A percentile compares a stretch with the other conserved stretches of the same genome.
Evolutionary conservation across 2,888 invertebrate species (phyloP).

Genomic region (Beris chalybata): DNA sequence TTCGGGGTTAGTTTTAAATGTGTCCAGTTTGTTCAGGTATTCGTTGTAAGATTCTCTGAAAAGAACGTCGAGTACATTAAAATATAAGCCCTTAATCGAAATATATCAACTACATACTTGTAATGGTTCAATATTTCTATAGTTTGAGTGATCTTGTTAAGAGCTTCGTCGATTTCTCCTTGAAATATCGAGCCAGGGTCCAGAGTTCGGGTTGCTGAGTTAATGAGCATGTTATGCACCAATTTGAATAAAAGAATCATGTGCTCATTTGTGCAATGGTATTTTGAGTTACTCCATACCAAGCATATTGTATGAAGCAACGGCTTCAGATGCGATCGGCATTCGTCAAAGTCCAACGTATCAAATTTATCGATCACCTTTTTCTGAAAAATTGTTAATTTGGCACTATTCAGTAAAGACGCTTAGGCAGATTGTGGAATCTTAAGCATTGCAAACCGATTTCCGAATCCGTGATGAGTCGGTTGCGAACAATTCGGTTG

Average conservation of each 20-base stretch:
- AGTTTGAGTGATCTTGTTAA: constrained; percentile 62
- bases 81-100: background rate
- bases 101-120: constrained; percentile 53
- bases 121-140: constrained; percentile 61
- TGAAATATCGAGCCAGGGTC: constrained; percentile 83
- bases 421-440: no score
- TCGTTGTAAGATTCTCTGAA: constrained; percentile 57
- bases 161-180: constrained; percentile 78
- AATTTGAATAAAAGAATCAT: constrained; percentile 75
- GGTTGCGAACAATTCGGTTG: no score
- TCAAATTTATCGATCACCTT: constrained; percentile 73
- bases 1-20: constrained; percentile 47
- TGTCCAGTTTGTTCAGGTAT: constrained; percentile 56
- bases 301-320: constrained; percentile 80
- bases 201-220: constrained; percentile 69
- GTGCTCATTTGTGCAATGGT: constrained; percentile 68
- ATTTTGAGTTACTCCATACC: constrained; percentile 82
- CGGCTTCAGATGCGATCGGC: constrained; percentile 63
- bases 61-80: constrained; percentile 22
- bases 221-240: constrained; percentile 79
- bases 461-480: no score
- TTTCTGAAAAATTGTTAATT: constrained; percentile 42
- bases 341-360: constrained; percentile 68
- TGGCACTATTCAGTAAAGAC: no score
- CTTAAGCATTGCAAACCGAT: no score